Evolutionary conservation across 2,113 vertebrate genomes (phyloP).

Genomic region (Ovis aries): ARS-UI_Ramb_v3.0 NC_056065.1:42693001-42693500

Average conservation of each 20-base stretch:
- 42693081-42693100: neutral
- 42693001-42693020: neutral
- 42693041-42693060: neutral
- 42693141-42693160: accelerated
- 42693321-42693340: neutral
- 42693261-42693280: neutral
- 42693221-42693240: neutral
- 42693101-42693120: neutral
- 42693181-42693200: neutral
- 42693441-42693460: neutral
- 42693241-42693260: neutral
- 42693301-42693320: neutral
- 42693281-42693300: neutral
- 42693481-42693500: neutral
- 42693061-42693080: neutral
- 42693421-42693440: neutral
- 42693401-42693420: neutral
- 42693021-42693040: neutral
- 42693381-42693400: neutral
- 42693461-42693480: neutral
- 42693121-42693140: accelerated
- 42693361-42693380: neutral
- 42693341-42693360: neutral
- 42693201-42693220: neutral
- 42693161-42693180: neutral